phyloP scores from a whole-genome alignment of 2,113 vertebrate genomes.

The Clarias batrachus region DNA sequence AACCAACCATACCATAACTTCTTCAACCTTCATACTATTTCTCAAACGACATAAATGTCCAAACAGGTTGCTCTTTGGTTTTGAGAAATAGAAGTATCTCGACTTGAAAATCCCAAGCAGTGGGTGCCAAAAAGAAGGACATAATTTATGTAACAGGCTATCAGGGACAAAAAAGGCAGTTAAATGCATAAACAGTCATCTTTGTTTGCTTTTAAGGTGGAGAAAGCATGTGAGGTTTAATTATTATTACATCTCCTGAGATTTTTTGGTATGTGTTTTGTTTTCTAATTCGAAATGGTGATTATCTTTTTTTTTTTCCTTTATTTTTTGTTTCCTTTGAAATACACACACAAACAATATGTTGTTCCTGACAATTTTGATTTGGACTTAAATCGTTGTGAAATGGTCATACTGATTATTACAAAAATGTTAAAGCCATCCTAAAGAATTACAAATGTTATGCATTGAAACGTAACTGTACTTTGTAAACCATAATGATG shows the following conservation, averaged over 20 bases:
- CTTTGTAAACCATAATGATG: constrained; percentile 73
- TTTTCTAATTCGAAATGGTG: constrained; percentile 66
- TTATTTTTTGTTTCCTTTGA: constrained; percentile 58
- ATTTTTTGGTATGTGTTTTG: constrained; percentile 58
- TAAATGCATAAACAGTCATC: constrained; percentile 64
- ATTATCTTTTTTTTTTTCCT: constrained; percentile 55
- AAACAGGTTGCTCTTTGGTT: constrained; percentile 68
- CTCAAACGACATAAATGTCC: constrained; percentile 69
- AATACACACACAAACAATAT: constrained; percentile 63
- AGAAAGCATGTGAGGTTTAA: constrained; percentile 72
- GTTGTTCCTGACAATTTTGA: constrained; percentile 65
- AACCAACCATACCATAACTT: constrained; percentile 62
- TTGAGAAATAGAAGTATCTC: constrained; percentile 72
- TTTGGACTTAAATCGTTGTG: constrained; percentile 75
- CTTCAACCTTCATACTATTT: constrained; percentile 69
- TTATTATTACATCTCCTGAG: constrained; percentile 67
- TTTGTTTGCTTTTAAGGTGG: constrained; percentile 50
- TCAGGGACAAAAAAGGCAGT: constrained; percentile 73
- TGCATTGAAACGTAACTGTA: constrained; percentile 67
- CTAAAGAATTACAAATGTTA: constrained; percentile 62
- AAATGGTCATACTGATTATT: constrained; percentile 71
- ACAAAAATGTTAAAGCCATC: constrained; percentile 58
- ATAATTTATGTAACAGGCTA: constrained; percentile 75
- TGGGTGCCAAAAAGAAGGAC: constrained; percentile 74
- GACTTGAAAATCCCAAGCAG: constrained; percentile 75